phyloP scores from a whole-genome alignment of 1,140 invertebrate genomes.

The Cotesia vestalis region DNA sequence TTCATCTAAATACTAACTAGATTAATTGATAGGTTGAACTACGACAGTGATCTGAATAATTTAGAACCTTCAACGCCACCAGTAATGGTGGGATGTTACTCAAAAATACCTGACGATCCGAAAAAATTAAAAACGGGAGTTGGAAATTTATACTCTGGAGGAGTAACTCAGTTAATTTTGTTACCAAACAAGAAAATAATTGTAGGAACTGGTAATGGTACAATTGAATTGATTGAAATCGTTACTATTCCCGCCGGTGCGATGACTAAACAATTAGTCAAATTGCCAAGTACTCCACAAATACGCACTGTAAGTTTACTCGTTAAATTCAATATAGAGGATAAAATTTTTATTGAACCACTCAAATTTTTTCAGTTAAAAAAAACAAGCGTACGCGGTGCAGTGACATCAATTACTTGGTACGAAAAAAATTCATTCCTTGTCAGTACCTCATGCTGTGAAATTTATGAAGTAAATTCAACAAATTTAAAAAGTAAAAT shows the following conservation, averaged over 20 bases:
- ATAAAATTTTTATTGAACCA: slow-evolving; percentile 14
- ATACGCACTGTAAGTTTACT: slow-evolving; percentile 57
- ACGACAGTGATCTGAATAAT: slow-evolving; percentile 67
- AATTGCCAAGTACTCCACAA: slow-evolving; percentile 63
- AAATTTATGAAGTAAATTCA: slow-evolving; percentile 84
- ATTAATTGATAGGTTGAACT: slow-evolving; percentile 68
- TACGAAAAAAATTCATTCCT: slow-evolving; percentile 69
- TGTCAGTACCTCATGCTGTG: slow-evolving; percentile 79
- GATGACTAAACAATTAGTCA: slow-evolving; percentile 38
- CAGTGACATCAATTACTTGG: slow-evolving; percentile 74
- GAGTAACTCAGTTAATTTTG: slow-evolving; percentile 74
- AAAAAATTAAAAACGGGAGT: slow-evolving; percentile 58
- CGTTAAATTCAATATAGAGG: background rate
- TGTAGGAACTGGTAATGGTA: slow-evolving; percentile 85
- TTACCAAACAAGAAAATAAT: slow-evolving; percentile 72
- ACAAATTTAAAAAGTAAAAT: slow-evolving; percentile 75
- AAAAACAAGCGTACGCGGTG: slow-evolving; percentile 68
- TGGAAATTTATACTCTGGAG: slow-evolving; percentile 66
- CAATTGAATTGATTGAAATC: slow-evolving; percentile 76
- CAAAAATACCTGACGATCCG: slow-evolving; percentile 64
- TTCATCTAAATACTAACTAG: slow-evolving; percentile 61
- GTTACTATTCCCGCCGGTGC: slow-evolving; percentile 38
- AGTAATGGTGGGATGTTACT: slow-evolving; percentile 75
- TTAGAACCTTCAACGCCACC: slow-evolving; percentile 67
- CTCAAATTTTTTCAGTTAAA: slow-evolving; percentile 59